Evolutionary conservation across 2,113 vertebrate genomes (phyloP).

Genomic region (Tetrao urogallus): DNA sequence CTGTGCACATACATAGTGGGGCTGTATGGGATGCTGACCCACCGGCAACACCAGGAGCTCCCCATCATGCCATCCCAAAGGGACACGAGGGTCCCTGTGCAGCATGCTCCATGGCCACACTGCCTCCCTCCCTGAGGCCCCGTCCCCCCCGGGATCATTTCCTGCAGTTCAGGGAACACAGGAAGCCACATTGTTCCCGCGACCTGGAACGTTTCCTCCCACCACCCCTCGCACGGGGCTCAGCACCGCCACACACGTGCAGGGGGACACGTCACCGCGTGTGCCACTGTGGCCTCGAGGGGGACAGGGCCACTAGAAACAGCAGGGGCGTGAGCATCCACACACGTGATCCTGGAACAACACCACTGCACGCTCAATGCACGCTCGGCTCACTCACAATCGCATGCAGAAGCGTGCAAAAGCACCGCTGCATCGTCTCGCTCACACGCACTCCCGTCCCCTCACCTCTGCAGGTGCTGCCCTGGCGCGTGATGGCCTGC

Average conservation of each 20-base stretch:
- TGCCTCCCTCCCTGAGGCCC: background rate
- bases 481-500: constrained; percentile 90
- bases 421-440: fast-evolving
- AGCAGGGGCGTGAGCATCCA: background rate
- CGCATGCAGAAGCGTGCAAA: fast-evolving
- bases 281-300: background rate
- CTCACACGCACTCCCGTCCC: background rate
- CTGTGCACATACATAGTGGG: background rate
- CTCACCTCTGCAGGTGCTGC: constrained; percentile 94
- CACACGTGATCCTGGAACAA: fast-evolving
- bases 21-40: background rate
- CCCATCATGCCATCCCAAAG: background rate
- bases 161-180: constrained; percentile 72
- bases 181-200: constrained; percentile 80
- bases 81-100: fast-evolving
- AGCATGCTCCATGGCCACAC: fast-evolving
- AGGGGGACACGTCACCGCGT: fast-evolving
- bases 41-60: background rate
- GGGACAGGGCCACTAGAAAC: fast-evolving
- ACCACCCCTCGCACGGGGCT: background rate
- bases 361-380: background rate
- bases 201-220: constrained; percentile 70
- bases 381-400: fast-evolving
- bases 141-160: constrained; percentile 57
- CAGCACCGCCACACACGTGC: background rate